Conservation (phyloP, 2,888 invertebrate genomes). For the Spicauda simplicius region DNA sequence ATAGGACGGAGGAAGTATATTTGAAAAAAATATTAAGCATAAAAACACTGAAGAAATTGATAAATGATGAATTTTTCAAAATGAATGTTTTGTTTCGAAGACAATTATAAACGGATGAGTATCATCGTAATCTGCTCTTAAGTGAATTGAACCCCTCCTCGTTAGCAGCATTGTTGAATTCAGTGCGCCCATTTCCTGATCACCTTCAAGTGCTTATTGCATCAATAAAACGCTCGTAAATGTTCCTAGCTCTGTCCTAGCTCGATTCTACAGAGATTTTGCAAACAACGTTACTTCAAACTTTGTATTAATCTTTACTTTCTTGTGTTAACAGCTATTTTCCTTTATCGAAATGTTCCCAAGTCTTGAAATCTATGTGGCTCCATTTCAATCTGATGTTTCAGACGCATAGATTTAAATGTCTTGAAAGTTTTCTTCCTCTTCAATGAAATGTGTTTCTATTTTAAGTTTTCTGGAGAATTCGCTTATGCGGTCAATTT, state of each 20-base stretch:
- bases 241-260: constrained; percentile 59
- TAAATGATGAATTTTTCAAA: neutral
- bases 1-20: too few relatives aligned
- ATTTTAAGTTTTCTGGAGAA: constrained; percentile 32
- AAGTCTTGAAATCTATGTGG: constrained; percentile 12
- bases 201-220: constrained; percentile 68
- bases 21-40: neutral
- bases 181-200: constrained; percentile 44
- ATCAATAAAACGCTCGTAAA: constrained; percentile 72
- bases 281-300: constrained; percentile 40
- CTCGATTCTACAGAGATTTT: constrained; percentile 50
- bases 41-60: neutral
- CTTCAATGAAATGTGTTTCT: constrained; percentile 45
- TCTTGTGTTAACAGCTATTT: constrained; percentile 16
- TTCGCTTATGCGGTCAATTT: neutral
- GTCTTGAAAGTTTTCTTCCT: constrained; percentile 51
- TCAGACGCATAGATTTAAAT: constrained; percentile 56
- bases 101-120: constrained; percentile 31
- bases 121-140: constrained; percentile 29
- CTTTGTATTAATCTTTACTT: constrained; percentile 6
- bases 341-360: neutral
- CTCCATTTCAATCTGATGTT: constrained; percentile 49
- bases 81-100: constrained; percentile 20
- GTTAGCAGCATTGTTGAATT: constrained; percentile 38
- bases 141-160: constrained; percentile 37